Conservation (phyloP, 2,113 vertebrate genomes). For the Blennius ocellaris region DNA sequence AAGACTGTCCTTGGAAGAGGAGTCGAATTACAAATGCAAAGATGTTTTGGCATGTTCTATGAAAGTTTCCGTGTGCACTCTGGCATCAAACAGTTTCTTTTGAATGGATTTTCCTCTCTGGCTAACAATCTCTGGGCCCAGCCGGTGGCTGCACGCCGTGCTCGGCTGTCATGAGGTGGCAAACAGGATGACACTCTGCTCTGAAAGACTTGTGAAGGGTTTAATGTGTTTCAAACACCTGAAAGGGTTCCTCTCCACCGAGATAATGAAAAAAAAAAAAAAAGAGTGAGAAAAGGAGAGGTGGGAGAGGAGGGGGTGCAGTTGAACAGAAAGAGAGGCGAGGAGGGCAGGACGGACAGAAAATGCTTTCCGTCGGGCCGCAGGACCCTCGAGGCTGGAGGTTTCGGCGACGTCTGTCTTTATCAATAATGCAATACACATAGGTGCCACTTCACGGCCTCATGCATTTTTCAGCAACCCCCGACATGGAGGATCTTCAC, state of each 20-base stretch:
- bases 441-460: slow-evolving; percentile 59
- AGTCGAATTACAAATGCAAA: not conserved
- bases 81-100: slow-evolving; percentile 34
- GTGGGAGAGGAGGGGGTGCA: not conserved
- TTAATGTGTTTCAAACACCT: slow-evolving; percentile 50
- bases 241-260: slow-evolving; percentile 28
- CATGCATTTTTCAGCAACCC: slow-evolving; percentile 79
- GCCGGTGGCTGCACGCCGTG: slow-evolving; percentile 35
- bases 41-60: slow-evolving; percentile 1
- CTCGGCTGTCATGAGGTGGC: slow-evolving; percentile 8
- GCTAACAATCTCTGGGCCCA: slow-evolving; percentile 24
- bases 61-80: slow-evolving; percentile 1
- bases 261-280: not conserved
- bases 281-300: not conserved
- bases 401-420: slow-evolving; percentile 49
- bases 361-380: slow-evolving; percentile 40
- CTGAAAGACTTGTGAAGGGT: slow-evolving; percentile 26
- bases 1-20: not conserved
- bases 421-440: slow-evolving; percentile 79
- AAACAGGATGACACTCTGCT: slow-evolving; percentile 21
- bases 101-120: slow-evolving; percentile 30
- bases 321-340: slow-evolving; percentile 13
- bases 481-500: slow-evolving; percentile 69
- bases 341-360: slow-evolving; percentile 25
- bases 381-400: slow-evolving; percentile 29